These are phyloP conservation scores for Oligia latruncula DNA, from an alignment of 2,888 invertebrate genomes.

Conservation along the genomic window DNA sequence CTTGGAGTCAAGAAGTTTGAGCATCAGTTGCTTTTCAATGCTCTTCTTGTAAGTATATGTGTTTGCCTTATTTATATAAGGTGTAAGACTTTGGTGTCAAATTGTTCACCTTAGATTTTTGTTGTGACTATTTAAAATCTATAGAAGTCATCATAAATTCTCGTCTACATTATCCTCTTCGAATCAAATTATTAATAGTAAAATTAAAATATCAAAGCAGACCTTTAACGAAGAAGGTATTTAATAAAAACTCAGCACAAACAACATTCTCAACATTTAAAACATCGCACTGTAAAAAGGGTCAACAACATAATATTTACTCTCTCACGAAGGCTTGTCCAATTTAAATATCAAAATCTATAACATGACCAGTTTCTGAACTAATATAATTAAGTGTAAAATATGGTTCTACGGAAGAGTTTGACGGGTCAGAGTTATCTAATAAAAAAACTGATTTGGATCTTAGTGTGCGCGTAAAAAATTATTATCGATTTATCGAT, in stretches of 20 bases:
- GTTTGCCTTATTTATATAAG: neutral
- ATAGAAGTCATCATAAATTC: neutral
- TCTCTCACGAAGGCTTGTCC: conserved; percentile 3
- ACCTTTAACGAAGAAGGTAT: neutral
- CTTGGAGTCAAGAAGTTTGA: conserved; percentile 99
- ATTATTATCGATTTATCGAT: no score
- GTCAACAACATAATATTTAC: conserved; percentile 21
- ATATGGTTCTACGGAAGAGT: no score
- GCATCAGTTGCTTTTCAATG: conserved; percentile 99
- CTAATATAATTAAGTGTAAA: no score
- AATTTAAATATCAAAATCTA: conserved; percentile 31
- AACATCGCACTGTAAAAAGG: conserved; percentile 20
- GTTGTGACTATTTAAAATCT: neutral
- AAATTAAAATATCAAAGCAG: conserved; percentile 15
- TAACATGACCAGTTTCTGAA: neutral
- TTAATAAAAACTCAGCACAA: conserved; percentile 5
- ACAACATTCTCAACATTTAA: neutral
- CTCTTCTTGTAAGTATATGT: conserved; percentile 90
- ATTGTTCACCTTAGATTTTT: neutral
- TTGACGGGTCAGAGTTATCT: no score
- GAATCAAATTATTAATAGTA: conserved; percentile 3
- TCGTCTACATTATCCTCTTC: neutral
- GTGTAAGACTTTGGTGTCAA: neutral
- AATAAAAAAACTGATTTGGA: no score
- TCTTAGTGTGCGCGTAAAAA: no score